Evolutionary conservation across 2,888 invertebrate species (phyloP).

Genomic region (Coleophora flavipennella): DNA sequence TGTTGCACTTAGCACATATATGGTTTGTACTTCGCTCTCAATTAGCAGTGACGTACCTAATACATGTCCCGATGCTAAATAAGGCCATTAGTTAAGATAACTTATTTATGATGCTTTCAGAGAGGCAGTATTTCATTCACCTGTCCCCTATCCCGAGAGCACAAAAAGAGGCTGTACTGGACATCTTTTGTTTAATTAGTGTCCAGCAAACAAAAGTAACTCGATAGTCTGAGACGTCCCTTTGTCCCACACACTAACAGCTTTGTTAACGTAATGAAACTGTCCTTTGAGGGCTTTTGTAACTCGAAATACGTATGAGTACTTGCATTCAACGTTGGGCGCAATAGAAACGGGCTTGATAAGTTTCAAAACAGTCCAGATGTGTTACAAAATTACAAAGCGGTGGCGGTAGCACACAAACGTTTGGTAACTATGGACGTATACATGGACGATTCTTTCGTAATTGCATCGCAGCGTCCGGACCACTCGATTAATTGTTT

Average conservation of each 20-base stretch:
- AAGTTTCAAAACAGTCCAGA: constrained; percentile 72
- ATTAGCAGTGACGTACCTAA: constrained; percentile 45
- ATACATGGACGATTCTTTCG: constrained; percentile 53
- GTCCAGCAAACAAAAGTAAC: constrained; percentile 62
- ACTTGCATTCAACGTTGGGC: constrained; percentile 30
- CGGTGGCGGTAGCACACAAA: constrained; percentile 64
- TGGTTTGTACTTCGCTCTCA: constrained; percentile 25
- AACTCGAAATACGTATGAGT: constrained; percentile 37
- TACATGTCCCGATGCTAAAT: constrained; percentile 32
- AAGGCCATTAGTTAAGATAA: constrained; percentile 25
- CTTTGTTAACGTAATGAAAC: constrained; percentile 48
- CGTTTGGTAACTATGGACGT: constrained; percentile 51
- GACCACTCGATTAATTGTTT: constrained; percentile 69
- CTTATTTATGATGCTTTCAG: constrained; percentile 18
- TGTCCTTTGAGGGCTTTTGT: constrained; percentile 54
- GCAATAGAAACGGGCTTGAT: constrained; percentile 65
- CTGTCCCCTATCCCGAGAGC: constrained; percentile 32
- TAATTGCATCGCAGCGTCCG: constrained; percentile 64
- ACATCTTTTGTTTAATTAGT: constrained; percentile 65
- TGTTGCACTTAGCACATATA: too few relatives aligned
- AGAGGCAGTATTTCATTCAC: constrained; percentile 39
- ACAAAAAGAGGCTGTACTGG: constrained; percentile 39
- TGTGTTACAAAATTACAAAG: constrained; percentile 64
- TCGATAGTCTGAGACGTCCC: constrained; percentile 51
- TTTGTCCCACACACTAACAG: constrained; percentile 46